Evolutionary conservation across 2,797 vertebrate genomes (phyloP).

Genomic region (Sebastes wilsoni): DNA sequence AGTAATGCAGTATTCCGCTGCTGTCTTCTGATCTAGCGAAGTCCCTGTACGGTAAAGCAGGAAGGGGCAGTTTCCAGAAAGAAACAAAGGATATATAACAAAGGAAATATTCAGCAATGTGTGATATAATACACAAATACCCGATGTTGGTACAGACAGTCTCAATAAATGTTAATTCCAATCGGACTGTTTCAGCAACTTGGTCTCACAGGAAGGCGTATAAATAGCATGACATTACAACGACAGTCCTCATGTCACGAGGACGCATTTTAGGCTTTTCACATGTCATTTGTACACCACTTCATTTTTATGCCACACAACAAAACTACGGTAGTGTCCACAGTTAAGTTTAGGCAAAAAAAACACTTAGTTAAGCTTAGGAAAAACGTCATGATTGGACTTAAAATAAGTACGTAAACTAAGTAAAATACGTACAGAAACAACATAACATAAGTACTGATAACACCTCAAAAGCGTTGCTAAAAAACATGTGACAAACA

Average conservation of each 20-base stretch:
- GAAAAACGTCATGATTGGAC: too few relatives aligned
- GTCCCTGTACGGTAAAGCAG: neutral
- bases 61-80: constrained; percentile 12
- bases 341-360: too few relatives aligned
- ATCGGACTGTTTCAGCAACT: constrained; percentile 17
- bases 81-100: neutral
- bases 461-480: fast-evolving
- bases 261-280: too few relatives aligned
- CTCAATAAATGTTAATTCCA: constrained; percentile 37
- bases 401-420: too few relatives aligned
- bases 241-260: too few relatives aligned
- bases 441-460: too few relatives aligned
- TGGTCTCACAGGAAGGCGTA: too few relatives aligned
- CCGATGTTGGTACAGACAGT: constrained; percentile 15
- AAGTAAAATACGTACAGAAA: fast-evolving
- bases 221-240: too few relatives aligned
- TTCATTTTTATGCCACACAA: too few relatives aligned
- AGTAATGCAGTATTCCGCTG: neutral
- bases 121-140: constrained; percentile 30
- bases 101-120: neutral
- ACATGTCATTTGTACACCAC: fast-evolving
- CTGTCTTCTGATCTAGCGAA: constrained; percentile 11
- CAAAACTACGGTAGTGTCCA: too few relatives aligned
- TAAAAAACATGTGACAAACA: too few relatives aligned
- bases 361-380: too few relatives aligned